phyloP scores from a whole-genome alignment of 2,113 vertebrate species.

The Helogale parvula region DNA sequence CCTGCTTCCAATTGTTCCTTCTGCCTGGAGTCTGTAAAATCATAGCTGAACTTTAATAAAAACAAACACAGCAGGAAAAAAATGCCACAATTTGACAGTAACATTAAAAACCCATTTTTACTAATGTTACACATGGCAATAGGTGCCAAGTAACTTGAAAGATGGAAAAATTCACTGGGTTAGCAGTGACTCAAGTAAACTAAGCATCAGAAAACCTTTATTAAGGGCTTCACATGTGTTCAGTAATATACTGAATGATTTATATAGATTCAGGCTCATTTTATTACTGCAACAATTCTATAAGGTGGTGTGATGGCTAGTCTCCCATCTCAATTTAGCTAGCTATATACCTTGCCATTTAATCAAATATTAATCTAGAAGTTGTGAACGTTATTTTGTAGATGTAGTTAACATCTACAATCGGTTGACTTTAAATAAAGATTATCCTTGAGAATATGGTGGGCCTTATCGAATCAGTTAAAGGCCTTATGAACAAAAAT shows the following conservation, averaged over 20 bases:
- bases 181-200: neutral
- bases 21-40: neutral
- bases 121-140: neutral
- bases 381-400: neutral
- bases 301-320: neutral
- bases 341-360: neutral
- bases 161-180: neutral
- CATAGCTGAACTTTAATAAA: neutral
- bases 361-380: neutral
- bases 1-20: neutral
- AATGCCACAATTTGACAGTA: neutral
- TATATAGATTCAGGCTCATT: neutral
- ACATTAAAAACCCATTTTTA: conserved; percentile 3
- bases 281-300: neutral
- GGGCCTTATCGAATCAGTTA: neutral
- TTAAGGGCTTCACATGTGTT: neutral
- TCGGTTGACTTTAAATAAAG: neutral
- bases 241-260: neutral
- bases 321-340: neutral
- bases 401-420: neutral
- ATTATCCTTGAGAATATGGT: neutral
- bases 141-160: neutral
- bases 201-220: neutral
- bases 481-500: neutral
- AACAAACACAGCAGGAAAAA: neutral